A percentile compares a stretch with the other conserved stretches of the same genome.
These are phyloP conservation scores for Solen grandis DNA, from an alignment of 1,140 invertebrate species.

Conservation along the genomic window DNA sequence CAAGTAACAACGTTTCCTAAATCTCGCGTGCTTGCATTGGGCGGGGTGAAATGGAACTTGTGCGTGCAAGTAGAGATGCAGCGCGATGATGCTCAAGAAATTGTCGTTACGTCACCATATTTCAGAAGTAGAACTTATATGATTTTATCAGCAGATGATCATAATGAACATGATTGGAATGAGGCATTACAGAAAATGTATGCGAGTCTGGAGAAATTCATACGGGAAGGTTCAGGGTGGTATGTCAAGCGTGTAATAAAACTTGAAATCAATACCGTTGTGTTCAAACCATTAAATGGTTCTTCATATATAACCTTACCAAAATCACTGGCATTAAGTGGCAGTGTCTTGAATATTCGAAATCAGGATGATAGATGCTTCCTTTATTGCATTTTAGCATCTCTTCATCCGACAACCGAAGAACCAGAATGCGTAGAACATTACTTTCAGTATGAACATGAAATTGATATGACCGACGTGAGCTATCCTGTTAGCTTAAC, in stretches of 20 bases:
- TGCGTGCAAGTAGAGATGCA: constrained; percentile 22
- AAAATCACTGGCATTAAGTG: not conserved
- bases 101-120: not conserved
- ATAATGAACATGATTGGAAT: not conserved
- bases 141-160: not conserved
- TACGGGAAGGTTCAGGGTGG: constrained; percentile 8
- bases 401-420: not conserved
- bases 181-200: constrained; percentile 28
- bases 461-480: constrained; percentile 10
- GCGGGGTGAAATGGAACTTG: constrained; percentile 4
- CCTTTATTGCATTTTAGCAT: not conserved
- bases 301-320: constrained; percentile 13
- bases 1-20: not conserved
- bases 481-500: constrained; percentile 1
- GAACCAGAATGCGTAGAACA: not conserved
- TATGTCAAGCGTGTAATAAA: not conserved
- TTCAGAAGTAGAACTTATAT: constrained; percentile 18
- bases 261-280: constrained; percentile 3
- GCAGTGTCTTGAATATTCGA: not conserved
- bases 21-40: not conserved
- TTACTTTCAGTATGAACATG: constrained; percentile 12
- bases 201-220: not conserved
- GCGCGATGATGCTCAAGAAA: not conserved
- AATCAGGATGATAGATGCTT: constrained; percentile 10
- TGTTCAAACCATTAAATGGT: not conserved